A percentile compares a stretch with the other conserved stretches of the same genome.
These are phyloP conservation scores for Blastomussa wellsi DNA, from an alignment of 92 coral and sea anemone genomes.

Conservation along the genomic window DNA sequence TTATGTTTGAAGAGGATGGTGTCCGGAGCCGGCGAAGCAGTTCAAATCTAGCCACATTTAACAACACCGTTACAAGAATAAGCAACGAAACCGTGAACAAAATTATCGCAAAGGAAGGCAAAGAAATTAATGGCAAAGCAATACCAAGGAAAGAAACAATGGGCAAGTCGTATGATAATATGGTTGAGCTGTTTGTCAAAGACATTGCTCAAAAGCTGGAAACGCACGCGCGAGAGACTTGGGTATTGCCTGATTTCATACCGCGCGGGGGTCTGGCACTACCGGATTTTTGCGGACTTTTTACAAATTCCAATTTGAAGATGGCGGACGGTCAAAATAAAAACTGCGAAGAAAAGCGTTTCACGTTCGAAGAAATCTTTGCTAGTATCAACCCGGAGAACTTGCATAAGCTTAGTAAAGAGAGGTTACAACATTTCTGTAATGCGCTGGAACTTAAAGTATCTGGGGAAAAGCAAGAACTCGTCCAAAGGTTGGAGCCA, in stretches of 20 bases:
- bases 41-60: slow-evolving; percentile 25
- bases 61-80: slow-evolving; percentile 23
- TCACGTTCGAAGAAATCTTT: slow-evolving; percentile 23
- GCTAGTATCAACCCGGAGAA: slow-evolving; percentile 17
- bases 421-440: slow-evolving; percentile 32
- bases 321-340: slow-evolving; percentile 12
- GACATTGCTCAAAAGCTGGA: slow-evolving; percentile 25
- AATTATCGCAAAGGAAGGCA: slow-evolving; percentile 11
- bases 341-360: not conserved
- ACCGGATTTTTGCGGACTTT: slow-evolving; percentile 1
- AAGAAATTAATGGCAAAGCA: slow-evolving; percentile 5
- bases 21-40: slow-evolving; percentile 34
- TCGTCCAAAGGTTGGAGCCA: slow-evolving; percentile 48
- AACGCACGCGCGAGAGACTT: slow-evolving; percentile 24
- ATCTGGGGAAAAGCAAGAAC: slow-evolving; percentile 48
- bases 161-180: not conserved
- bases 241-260: slow-evolving; percentile 16
- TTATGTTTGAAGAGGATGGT: not conserved
- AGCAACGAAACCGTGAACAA: slow-evolving; percentile 43
- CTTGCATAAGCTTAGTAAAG: slow-evolving; percentile 31
- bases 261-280: not conserved
- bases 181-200: slow-evolving; percentile 13
- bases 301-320: not conserved
- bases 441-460: slow-evolving; percentile 48
- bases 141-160: not conserved